A percentile compares a stretch with the other conserved stretches of the same genome.
Conservation (phyloP, 1,140 invertebrate genomes). For the Drosophila nikananu region DNA sequence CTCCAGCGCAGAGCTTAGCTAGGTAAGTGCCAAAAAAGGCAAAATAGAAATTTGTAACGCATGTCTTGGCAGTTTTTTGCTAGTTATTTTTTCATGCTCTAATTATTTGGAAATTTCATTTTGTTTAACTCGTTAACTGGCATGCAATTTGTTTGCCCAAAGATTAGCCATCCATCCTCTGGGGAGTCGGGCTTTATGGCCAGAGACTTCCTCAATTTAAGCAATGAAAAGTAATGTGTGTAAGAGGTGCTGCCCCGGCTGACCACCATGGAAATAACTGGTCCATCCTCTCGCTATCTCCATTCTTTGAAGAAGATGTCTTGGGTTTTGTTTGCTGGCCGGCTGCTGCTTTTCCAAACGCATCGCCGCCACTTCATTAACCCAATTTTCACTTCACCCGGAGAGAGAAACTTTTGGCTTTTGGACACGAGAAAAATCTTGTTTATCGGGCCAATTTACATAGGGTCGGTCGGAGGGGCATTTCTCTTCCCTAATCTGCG, state of each 20-base stretch:
- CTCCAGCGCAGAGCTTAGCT: slow-evolving; percentile 1
- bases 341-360: slow-evolving; percentile 27
- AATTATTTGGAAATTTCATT: slow-evolving; percentile 81
- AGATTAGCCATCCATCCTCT: slow-evolving; percentile 27
- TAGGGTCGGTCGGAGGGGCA: slow-evolving; percentile 22
- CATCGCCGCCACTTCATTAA: slow-evolving; percentile 55
- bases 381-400: slow-evolving; percentile 76
- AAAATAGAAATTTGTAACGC: slow-evolving; percentile 73
- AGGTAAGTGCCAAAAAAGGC: slow-evolving; percentile 70
- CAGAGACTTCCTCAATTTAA: slow-evolving; percentile 48
- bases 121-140: slow-evolving; percentile 65
- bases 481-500: slow-evolving; percentile 65
- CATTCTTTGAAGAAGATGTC: slow-evolving; percentile 18
- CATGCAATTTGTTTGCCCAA: slow-evolving; percentile 73
- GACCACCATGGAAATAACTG: slow-evolving; percentile 34
- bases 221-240: neutral
- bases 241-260: slow-evolving; percentile 23
- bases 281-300: slow-evolving; percentile 12
- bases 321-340: slow-evolving; percentile 33
- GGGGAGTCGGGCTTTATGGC: slow-evolving; percentile 37
- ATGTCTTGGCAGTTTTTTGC: slow-evolving; percentile 57
- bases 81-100: slow-evolving; percentile 82
- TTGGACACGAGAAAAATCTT: slow-evolving; percentile 64
- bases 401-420: slow-evolving; percentile 52
- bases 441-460: slow-evolving; percentile 72